Base-by-base conservation (phyloP, 2,113 vertebrate genomes). In the Anhinga anhinga region DNA sequence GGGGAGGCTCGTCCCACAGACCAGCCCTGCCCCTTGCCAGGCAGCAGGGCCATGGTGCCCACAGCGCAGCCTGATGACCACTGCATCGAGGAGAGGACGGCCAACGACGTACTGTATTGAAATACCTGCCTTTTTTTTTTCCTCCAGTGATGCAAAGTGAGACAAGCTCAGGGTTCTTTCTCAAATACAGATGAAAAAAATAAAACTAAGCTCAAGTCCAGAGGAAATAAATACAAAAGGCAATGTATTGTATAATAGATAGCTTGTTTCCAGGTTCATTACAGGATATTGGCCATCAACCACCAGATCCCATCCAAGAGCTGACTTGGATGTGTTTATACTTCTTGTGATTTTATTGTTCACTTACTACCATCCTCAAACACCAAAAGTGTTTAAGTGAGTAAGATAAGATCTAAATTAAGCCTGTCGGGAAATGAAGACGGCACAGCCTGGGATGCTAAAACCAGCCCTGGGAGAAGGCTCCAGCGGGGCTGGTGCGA, bases 351-450 rank as follows among this genome's bases (percentile, higher is more conserved):
- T 86, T 40, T 6, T 14, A 69, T 52, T 71, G 50, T 53, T 86
- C 50, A 17, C 45, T 77, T 8, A 59, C 22, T 5, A 45, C 44
- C 14, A 9, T 40, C 62, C 38, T 82, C 79, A 73, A 42, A 7
- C 32, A 47, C n/a, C 27, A n/a, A 7, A 45, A 62, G 70, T 17
- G 56, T 62, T 96, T 66, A 18, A 84, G 47, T 32, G 69, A 69
- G 47, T 6, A 26, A 82, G 83, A 73, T 73, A 86, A 80, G 62
- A 97, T 89, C 92, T 95, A 82, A 76, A 85, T 83, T 50, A 89
- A 71, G 32, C 53, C 40, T 78, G 58, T 5, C 49, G 89, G 73
- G 58, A 93, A 95, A 53, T 7, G 9, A 66, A 83, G 26, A 69
- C 44, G 65, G 42, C 19, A 18, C 30, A 71, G 40, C 13, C 0